Base-by-base conservation (phyloP, 2,113 vertebrate species). In the Barbus barbus region DNA sequence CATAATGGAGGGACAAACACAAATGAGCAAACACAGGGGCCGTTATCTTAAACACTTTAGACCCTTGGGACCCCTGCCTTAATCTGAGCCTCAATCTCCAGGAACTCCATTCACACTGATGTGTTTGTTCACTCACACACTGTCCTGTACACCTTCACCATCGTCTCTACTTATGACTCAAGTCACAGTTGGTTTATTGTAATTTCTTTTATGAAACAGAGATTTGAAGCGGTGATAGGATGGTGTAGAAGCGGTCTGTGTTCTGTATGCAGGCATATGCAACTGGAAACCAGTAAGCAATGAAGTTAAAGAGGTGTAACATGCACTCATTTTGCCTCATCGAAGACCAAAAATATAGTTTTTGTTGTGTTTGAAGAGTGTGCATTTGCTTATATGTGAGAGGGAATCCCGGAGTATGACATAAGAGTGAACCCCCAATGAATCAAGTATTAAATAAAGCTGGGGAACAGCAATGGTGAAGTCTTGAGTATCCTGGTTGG, bases 1-100 rank as follows among this genome's bases (percentile, higher is more conserved):
- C 69, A 72, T 44, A 72, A 72, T 72, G 69, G 69, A 41, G 69
- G 69, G 69, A 72, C 38, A 44, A 73, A 73, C 69, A 72, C 69
- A 72, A 72, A 72, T 72, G 69, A 72, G 65, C 31, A 69, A 72
- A 72, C 69, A 73, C 38, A 69, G 65, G 20, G 65, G 33, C 65
- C 4, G 31, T 69, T 69, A 38, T 69, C 65, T 69, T 69, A 38
- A 69, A 69, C 31, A 69, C 65, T 22, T 69, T 22, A 69, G 33
- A 69, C 65, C 33, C 65, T 22, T 2, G 65, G 65, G 65, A 69
- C 18, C 31, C 1, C 65, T 36, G 65, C 65, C 65, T 36, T 69
- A 69, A 69, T 69, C 31, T 69, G 65, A 69, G 65, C 65, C n/a
- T 12, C 65, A 36, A 1, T 72, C 36, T 72, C 38, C 69, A 73